These are phyloP conservation scores for Criorhina ranunculi DNA, from an alignment of 2,888 invertebrate species.

Conservation along the genomic window DNA sequence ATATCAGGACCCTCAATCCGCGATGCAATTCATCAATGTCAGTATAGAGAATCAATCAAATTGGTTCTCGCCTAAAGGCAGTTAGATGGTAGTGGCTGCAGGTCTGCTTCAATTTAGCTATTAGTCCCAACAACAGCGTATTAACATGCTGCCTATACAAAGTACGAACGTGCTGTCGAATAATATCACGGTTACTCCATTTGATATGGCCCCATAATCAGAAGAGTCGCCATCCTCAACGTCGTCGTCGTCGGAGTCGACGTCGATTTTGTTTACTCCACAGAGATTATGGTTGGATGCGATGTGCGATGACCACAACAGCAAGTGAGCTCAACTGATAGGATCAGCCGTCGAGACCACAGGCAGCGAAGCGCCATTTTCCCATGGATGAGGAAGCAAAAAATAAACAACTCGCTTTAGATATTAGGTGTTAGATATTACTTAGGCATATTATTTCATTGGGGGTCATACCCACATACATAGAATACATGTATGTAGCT, in stretches of 20 bases:
- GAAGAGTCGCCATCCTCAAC: slow-evolving; percentile 45
- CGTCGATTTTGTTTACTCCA: slow-evolving; percentile 41
- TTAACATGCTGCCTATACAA: slow-evolving; percentile 68
- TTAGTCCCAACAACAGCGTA: slow-evolving; percentile 73
- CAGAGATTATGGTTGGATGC: slow-evolving; percentile 69
- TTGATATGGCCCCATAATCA: slow-evolving; percentile 61
- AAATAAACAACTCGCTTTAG: not conserved
- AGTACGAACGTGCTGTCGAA: slow-evolving; percentile 67
- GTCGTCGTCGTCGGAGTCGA: slow-evolving; percentile 14
- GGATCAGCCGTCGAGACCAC: slow-evolving; percentile 70
- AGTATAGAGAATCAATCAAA: slow-evolving; percentile 72
- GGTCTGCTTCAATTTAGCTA: slow-evolving; percentile 68
- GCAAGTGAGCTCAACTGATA: slow-evolving; percentile 40
- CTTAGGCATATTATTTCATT: slow-evolving; percentile 43
- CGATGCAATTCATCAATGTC: slow-evolving; percentile 74
- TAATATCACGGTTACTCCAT: slow-evolving; percentile 68
- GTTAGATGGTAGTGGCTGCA: slow-evolving; percentile 61
- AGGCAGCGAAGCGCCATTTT: slow-evolving; percentile 73
- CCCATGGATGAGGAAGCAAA: slow-evolving; percentile 36
- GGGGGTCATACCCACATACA: slow-evolving; percentile 27
- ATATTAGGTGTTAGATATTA: slow-evolving; percentile 66
- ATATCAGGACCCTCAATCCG: slow-evolving; percentile 51
- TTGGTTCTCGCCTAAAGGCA: slow-evolving; percentile 74
- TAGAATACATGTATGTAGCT: slow-evolving; percentile 5
- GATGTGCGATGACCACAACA: slow-evolving; percentile 68